Evolutionary conservation across 2,113 vertebrate species (phyloP), one percentile per base, ranked within the genome.

Genomic region (Bostrychus sinensis): DNA sequence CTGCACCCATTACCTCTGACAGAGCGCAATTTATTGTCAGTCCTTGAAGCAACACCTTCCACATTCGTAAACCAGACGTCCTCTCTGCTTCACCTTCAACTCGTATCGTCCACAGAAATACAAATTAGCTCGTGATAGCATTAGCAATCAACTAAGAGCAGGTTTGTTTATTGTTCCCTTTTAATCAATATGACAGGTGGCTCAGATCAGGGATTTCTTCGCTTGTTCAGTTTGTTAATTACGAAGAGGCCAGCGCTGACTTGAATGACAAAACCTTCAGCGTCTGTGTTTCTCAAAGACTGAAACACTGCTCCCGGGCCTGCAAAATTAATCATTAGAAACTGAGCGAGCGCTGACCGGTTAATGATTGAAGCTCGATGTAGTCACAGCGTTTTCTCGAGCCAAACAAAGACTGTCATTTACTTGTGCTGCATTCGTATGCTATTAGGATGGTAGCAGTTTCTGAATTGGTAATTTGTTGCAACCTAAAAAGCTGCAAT

Each of bases 91-190:
- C 65, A 28, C 37, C 4, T 54, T 66, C 58, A 79, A 54, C 66
- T 68, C 70, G 69, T 26, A 28, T 63, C 17, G 54, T 54, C 42
- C 50, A 46, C 55, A 26, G 23, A 68, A 53, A 66, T 70, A 68
- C 66, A 81, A 72, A 83, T 78, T 53, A 80, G 48, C 19, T 46
- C 60, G 1, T 50, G 66, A 62, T 59, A 67, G 58, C 61, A 62
- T 71, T 58, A 63, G 60, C 67, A 88, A 81, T 83, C 75, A 71
- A 16, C 81, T 84, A 77, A 86, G 66, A 77, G 81, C 79, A 13
- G 2, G 8, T 36, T 41, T 76, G 56, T 84, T 84, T 78, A 77
- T 68, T 69, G 66, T 80, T 63, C 62, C 53, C 57, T 60, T 69
- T 83, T 59, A 84, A 83, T 88, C 83, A 84, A 57, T 72, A 62